Conservation (phyloP, 1,140 invertebrate genomes). For the Drosophila melanogaster region DNA sequence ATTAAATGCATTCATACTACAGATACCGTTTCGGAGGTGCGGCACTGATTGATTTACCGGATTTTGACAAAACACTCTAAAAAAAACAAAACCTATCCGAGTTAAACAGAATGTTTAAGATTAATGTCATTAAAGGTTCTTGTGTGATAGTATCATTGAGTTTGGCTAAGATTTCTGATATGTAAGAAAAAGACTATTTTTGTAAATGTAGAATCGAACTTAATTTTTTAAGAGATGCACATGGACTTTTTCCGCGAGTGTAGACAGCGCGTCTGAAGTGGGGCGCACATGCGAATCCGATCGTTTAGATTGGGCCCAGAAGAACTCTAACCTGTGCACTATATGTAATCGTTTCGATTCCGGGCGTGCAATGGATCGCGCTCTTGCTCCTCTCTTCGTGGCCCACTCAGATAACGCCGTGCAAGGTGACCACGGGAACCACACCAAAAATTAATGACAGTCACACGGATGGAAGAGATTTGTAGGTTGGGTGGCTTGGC, state of each 20-base stretch:
- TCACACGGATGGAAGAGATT: conserved; percentile 16
- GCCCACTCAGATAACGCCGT: conserved; percentile 39
- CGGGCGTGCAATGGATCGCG: conserved; percentile 5
- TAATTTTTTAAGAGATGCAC: no score
- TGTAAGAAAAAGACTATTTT: no score
- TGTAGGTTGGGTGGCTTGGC: not conserved
- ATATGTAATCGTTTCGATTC: conserved; percentile 16
- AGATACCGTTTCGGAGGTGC: conserved; percentile 17
- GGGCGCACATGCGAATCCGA: conserved; percentile 35
- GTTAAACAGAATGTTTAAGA: not conserved
- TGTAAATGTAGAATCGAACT: no score
- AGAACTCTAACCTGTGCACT: conserved; percentile 16
- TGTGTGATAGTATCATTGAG: no score
- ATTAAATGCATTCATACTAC: conserved; percentile 49
- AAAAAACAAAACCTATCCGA: not conserved
- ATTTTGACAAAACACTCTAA: conserved; percentile 9
- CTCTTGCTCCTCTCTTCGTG: conserved; percentile 24
- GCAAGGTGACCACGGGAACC: conserved; percentile 32
- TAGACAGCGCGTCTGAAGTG: conserved; percentile 50
- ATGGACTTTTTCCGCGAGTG: not conserved
- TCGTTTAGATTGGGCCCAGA: conserved; percentile 29
- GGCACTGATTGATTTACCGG: conserved; percentile 40
- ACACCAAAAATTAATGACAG: conserved; percentile 16
- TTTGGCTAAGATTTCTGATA: no score
- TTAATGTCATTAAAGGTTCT: not conserved